Percentiles rank a stretch among this genome's conserved stretches.
These are phyloP conservation scores for Anisognathus igniventris DNA, from an alignment of 2,797 vertebrate genomes.

Conservation along the genomic window DNA sequence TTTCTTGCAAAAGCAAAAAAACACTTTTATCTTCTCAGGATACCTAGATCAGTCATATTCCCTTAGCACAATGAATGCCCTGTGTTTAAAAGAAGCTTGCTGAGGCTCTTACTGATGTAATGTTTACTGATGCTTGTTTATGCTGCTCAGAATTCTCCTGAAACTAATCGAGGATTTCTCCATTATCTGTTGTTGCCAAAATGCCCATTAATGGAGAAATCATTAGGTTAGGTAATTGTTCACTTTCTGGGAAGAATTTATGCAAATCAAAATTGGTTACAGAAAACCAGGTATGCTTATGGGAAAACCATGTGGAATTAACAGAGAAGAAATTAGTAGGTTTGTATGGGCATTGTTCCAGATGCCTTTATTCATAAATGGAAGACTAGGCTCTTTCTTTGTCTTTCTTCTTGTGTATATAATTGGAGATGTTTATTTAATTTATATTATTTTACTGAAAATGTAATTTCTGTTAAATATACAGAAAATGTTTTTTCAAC, in stretches of 20 bases:
- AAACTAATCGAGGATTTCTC: background rate
- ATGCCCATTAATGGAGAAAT: background rate
- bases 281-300: background rate
- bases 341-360: background rate
- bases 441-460: background rate
- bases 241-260: conserved; percentile 31
- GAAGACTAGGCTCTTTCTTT: background rate
- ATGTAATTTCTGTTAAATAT: background rate
- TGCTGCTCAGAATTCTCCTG: background rate
- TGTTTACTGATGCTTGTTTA: background rate
- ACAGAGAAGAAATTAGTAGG: background rate
- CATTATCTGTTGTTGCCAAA: background rate
- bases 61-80: background rate
- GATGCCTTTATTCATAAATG: background rate
- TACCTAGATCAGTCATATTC: background rate
- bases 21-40: background rate
- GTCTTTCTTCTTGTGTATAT: background rate
- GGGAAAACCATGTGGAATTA: background rate
- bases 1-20: background rate
- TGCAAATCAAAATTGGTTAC: background rate
- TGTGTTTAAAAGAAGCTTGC: background rate
- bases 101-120: background rate
- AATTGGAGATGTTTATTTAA: background rate
- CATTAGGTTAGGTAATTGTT: background rate
- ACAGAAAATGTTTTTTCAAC: background rate